Conservation (phyloP, 2,888 invertebrate genomes). For the Lithophane ornitopus region DNA sequence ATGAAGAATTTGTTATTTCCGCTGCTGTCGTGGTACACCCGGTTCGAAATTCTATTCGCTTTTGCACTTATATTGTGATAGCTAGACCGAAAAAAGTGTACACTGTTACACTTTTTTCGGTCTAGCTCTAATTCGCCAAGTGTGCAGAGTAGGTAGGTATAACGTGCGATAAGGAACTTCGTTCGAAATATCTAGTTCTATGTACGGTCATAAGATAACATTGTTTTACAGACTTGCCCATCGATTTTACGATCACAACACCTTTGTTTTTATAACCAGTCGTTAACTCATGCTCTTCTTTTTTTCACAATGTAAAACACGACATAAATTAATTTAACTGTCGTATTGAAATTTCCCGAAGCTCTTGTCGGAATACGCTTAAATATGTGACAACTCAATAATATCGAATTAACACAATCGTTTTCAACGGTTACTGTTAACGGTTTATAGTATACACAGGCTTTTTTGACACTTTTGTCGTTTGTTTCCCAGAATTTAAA, state of each 20-base stretch:
- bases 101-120: too few species aligned
- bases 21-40: background rate
- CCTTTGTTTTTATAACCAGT: background rate
- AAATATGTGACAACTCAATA: slow-evolving; percentile 34
- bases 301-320: slow-evolving; percentile 2
- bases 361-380: slow-evolving; percentile 8
- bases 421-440: slow-evolving; percentile 39
- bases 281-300: background rate
- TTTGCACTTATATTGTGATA: background rate
- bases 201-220: too few species aligned
- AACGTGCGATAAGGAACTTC: background rate
- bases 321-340: slow-evolving; percentile 15
- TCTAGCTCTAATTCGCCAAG: background rate
- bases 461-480: slow-evolving; percentile 6
- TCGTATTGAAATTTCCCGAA: slow-evolving; percentile 8
- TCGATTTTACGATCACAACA: background rate
- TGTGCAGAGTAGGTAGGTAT: background rate
- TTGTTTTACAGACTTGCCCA: background rate
- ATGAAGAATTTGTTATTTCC: background rate
- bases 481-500: slow-evolving; percentile 30
- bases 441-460: slow-evolving; percentile 16
- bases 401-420: slow-evolving; percentile 43
- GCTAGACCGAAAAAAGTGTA: too few species aligned
- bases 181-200: background rate
- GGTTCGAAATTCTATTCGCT: background rate